Evolutionary conservation across 1,140 invertebrate species (phyloP).

Genomic region (Drosophila tsacasi): DNA sequence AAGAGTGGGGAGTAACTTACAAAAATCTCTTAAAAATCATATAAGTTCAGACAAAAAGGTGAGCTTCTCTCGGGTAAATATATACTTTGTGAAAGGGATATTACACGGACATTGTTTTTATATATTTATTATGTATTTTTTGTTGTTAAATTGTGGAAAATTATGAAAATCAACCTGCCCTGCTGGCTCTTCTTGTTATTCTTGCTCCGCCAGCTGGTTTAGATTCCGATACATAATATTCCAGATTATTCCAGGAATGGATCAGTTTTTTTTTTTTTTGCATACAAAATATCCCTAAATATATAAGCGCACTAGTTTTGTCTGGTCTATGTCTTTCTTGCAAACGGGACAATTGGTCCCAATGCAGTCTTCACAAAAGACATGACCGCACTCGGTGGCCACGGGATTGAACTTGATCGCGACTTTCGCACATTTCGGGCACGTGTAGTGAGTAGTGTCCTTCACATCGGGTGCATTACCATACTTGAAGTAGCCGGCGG

Average conservation of each 20-base stretch:
- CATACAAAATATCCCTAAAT: no score
- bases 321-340: not conserved
- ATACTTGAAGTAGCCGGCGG: no score
- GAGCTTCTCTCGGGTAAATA: no score
- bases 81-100: no score
- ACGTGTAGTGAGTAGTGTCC: not conserved
- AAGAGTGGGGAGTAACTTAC: not conserved
- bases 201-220: constrained; percentile 5
- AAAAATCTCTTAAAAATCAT: not conserved
- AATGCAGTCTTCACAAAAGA: not conserved
- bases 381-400: not conserved
- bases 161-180: not conserved
- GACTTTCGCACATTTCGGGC: not conserved
- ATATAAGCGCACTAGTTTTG: not conserved
- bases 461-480: no score
- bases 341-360: not conserved
- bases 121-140: no score
- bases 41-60: not conserved
- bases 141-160: no score
- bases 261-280: not conserved
- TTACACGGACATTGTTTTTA: no score
- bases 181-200: not conserved
- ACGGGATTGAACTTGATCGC: not conserved
- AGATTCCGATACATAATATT: constrained; percentile 42
- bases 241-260: not conserved